Percentiles rank a stretch among this genome's conserved stretches.
phyloP scores from a whole-genome alignment of 2,113 vertebrate species.

The Rattus rattus region DNA sequence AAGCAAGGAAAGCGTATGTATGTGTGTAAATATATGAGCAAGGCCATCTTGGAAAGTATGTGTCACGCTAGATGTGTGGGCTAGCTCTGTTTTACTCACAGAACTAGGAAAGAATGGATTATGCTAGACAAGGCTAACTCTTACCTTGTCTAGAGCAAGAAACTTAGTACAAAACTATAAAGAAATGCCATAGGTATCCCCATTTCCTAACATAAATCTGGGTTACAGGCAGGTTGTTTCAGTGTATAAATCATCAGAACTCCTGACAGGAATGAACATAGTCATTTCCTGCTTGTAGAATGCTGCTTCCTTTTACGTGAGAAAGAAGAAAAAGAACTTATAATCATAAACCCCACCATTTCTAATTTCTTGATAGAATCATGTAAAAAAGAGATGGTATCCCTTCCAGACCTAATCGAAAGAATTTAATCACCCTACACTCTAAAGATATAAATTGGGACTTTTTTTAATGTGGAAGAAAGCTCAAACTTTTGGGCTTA shows the following conservation, averaged over 20 bases:
- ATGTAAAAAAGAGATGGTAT: not conserved
- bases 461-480: not conserved
- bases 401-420: not conserved
- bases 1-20: not conserved
- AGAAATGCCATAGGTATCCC: not conserved
- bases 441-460: not conserved
- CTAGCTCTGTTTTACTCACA: not conserved
- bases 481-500: not conserved
- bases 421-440: not conserved
- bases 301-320: not conserved
- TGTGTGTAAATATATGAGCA: not conserved
- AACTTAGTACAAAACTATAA: not conserved
- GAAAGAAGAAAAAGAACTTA: not conserved
- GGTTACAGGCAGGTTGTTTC: not conserved
- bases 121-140: not conserved
- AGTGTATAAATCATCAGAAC: not conserved
- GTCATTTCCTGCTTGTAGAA: not conserved
- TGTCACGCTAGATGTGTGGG: not conserved
- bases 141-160: not conserved
- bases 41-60: not conserved
- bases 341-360: not conserved
- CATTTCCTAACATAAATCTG: not conserved
- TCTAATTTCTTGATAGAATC: not conserved
- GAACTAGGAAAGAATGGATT: not conserved
- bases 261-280: not conserved